phyloP scores from a whole-genome alignment of 2,113 vertebrate species.

The Tinamus guttatus region DNA sequence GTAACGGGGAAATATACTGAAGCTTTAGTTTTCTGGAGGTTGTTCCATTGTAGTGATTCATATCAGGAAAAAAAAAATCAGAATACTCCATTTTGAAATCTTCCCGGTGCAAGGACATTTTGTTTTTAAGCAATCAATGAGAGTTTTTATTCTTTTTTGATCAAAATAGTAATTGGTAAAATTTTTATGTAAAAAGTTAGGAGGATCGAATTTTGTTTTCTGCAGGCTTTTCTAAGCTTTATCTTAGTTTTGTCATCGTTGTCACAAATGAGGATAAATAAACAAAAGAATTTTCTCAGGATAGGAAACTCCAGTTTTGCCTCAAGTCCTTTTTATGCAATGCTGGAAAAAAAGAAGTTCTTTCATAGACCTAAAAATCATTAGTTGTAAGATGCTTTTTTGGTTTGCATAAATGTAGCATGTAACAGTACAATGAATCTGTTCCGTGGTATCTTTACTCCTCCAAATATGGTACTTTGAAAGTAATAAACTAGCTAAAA shows the following conservation, averaged over 20 bases:
- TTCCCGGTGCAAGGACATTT: background rate
- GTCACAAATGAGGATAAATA: background rate
- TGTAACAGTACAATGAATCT: background rate
- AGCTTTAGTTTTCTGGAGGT: background rate
- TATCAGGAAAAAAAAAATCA: background rate
- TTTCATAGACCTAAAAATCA: background rate
- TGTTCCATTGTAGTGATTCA: background rate
- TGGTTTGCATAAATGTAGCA: background rate
- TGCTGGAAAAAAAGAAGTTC: background rate
- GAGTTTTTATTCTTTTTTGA: background rate
- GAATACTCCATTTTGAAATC: background rate
- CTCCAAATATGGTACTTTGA: background rate
- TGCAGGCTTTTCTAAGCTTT: background rate
- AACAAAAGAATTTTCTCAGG: background rate
- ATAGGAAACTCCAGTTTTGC: background rate
- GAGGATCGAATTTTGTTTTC: background rate
- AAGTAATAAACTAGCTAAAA: background rate
- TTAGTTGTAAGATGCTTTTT: background rate
- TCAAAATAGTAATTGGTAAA: background rate
- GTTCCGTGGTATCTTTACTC: background rate
- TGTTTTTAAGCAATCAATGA: background rate
- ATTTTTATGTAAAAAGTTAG: background rate
- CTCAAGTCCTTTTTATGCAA: background rate
- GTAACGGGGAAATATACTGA: background rate
- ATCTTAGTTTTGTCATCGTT: background rate